Base-by-base conservation (phyloP, 2,797 vertebrate genomes). In the Girardinus metallicus region DNA sequence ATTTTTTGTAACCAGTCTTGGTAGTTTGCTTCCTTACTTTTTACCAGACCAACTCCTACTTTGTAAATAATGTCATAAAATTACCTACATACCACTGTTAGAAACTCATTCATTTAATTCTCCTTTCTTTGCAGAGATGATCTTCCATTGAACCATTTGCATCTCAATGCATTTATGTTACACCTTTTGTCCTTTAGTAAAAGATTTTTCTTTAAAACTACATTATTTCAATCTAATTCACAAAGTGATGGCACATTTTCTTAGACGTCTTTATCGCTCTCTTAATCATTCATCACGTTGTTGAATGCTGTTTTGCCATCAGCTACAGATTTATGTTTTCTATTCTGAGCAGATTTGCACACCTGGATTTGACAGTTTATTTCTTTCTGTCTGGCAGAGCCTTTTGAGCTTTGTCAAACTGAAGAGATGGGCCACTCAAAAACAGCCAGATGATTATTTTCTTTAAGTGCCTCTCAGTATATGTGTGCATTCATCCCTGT, bases 1-100 rank as follows among this genome's bases (percentile, higher is more conserved):
- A 5, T 47, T 80, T 92, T 93, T 95, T 94, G 82, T 90, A 93
- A 79, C 79, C 6, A 34, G 36, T 46, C 21, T 41, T 49, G 75
- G 15, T 62, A 31, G 18, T 29, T 44, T 64, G 0, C 23, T 47
- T 39, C n/a, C 73, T 82, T 66, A 1, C 26, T 71, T 70, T 39
- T 49, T 75, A 53, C 1, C 9, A 72, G 21, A 26, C 47, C 21
- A 31, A n/a, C 23, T n/a, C 23, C 13, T 70, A 41, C 36, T 68
- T 41, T 39, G 18, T 39, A 66, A 68, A n/a, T 13, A 26, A 13
- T 43, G 34, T 73, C 18, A 36, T 3, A 3, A 26, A 51, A 43
- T 70, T 70, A 15, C 8, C 18, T 34, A 29, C 16, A 23, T 73
- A 15, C 7, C 29, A 18, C 11, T 31, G 16, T 47, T 16, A 49